A percentile compares a stretch with the other conserved stretches of the same genome.
phyloP scores from a whole-genome alignment of 2,888 invertebrate genomes.

The Drosophila kambysellisi region DNA sequence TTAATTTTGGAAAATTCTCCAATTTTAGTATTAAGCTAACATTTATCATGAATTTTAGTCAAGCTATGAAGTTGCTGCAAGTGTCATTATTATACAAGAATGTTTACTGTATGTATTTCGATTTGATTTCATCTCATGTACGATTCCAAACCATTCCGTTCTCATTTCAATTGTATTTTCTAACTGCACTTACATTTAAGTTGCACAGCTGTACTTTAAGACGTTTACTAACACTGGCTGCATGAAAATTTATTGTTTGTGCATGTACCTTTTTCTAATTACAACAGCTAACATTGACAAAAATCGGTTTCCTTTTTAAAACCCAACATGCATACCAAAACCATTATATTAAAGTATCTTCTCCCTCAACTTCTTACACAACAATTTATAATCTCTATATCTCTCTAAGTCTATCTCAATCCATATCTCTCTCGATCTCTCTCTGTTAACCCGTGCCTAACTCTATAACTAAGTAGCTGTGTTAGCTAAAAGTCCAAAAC shows the following conservation, averaged over 20 bases:
- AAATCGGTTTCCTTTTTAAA: conserved; percentile 80
- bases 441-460: conserved; percentile 10
- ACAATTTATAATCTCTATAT: conserved; percentile 19
- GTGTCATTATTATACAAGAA: conserved; percentile 66
- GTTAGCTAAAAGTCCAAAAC: conserved; percentile 37
- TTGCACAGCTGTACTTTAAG: conserved; percentile 46
- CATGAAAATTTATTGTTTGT: conserved; percentile 45
- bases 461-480: conserved; percentile 56
- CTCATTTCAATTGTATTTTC: conserved; percentile 28
- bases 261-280: conserved; percentile 17
- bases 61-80: conserved; percentile 86
- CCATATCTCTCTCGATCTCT: conserved; percentile 21
- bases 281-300: conserved; percentile 63
- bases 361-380: conserved; percentile 21
- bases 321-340: conserved; percentile 66
- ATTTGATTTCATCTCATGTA: conserved; percentile 33
- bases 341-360: conserved; percentile 45
- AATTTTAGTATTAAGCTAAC: conserved; percentile 73
- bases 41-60: conserved; percentile 76
- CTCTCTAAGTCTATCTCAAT: conserved; percentile 10
- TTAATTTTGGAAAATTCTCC: conserved; percentile 42
- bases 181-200: conserved; percentile 37
- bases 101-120: conserved; percentile 49
- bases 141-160: conserved; percentile 23
- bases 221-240: conserved; percentile 52